Conservation (phyloP, 2,797 vertebrate genomes). For the Epinephelus awoara region DNA sequence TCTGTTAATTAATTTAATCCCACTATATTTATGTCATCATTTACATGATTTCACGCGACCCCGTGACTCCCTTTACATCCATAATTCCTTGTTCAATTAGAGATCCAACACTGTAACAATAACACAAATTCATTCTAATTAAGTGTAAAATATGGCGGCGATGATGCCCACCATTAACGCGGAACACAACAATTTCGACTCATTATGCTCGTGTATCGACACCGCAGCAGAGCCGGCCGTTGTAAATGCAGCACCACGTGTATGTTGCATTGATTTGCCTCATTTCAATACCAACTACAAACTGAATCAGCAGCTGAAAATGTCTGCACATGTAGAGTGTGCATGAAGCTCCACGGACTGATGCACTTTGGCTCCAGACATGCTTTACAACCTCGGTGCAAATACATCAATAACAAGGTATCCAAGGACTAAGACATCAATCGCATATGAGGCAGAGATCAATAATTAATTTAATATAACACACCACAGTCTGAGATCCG, state of each 20-base stretch:
- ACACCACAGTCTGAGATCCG: conserved; percentile 68
- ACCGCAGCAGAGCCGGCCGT: not conserved
- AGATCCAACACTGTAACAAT: conserved; percentile 20
- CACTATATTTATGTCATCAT: conserved; percentile 18
- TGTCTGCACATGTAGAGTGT: not conserved
- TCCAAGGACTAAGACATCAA: conserved; percentile 70
- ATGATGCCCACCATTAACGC: conserved; percentile 35
- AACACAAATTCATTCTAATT: conserved; percentile 58
- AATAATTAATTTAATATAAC: conserved; percentile 82
- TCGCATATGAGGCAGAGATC: conserved; percentile 67
- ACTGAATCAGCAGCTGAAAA: conserved; percentile 30
- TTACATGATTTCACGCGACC: conserved; percentile 30
- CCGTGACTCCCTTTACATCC: conserved; percentile 29
- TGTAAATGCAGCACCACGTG: conserved; percentile 18
- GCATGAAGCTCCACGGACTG: conserved; percentile 2
- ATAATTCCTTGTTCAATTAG: conserved; percentile 51
- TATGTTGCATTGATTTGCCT: conserved; percentile 37
- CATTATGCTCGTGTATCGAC: conserved; percentile 43
- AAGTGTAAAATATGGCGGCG: conserved; percentile 41
- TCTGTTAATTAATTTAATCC: conserved; percentile 27
- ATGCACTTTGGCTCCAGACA: conserved; percentile 32
- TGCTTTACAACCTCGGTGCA: conserved; percentile 29
- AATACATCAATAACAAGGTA: conserved; percentile 67
- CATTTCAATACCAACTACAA: conserved; percentile 32
- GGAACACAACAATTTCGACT: conserved; percentile 38